Base-by-base conservation (phyloP, 1,140 invertebrate genomes). In the Harpegnathos saltator region DNA sequence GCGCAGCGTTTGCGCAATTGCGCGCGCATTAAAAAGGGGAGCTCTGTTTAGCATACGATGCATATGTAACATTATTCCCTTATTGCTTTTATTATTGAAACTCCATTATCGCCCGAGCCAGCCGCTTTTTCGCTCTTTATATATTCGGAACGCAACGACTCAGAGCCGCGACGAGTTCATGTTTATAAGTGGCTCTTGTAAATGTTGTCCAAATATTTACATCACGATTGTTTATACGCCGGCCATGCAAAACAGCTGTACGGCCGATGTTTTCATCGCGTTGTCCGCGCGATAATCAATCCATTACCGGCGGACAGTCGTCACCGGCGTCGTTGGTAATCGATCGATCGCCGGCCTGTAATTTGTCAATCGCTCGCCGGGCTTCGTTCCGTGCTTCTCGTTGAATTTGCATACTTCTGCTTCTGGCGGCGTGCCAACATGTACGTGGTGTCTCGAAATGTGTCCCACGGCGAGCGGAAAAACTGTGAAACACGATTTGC, bases 341-440 rank as follows among this genome's bases (percentile, higher is more conserved):
- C 56, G 61, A 75, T 17, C 58, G 38, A 56, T 77, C 29, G 65
- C 63, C 12, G 29, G 17, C 56, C 22, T 82, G 78, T 85, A 85
- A 86, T 85, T 85, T 83, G 65, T 75, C 83, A 44, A 68, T 74
- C 48, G 68, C 61, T 19, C 19, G 19, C 29, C 22, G 11, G 11
- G 19, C 12, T 66, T 24, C 52, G 66, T 80, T 71, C n/a, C 22
- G 44, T 48, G 63, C n/a, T 44, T 33, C n/a, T n/a, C 61, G 24
- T 65, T 52, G 81, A 66, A 73, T 82, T 81, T 82, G 59, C 78
- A 72, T 74, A 52, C 19, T 52, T 52, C 11, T 29, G 69, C 12
- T 56, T 74, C 61, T 54, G 44, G 68, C 58, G 14, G 50, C 19
- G n/a, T 61, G 66, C 56, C 68, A 73, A 63, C 7, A 9, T 69